Conservation (phyloP, 1,140 invertebrate species). For the Ridgeia piscesae region DNA sequence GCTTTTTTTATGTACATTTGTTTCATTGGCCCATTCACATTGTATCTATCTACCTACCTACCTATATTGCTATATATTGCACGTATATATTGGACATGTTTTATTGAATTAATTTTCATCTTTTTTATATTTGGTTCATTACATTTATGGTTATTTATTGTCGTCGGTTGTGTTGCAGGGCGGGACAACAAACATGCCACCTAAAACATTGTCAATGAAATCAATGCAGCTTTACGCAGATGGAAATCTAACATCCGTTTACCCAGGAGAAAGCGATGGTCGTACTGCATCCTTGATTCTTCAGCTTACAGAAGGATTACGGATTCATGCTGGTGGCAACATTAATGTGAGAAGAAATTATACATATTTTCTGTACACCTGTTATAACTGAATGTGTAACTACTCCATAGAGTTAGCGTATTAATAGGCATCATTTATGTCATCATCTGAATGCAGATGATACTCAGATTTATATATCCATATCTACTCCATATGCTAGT, state of each 20-base stretch:
- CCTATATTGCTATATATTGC: no score
- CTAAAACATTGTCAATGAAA: constrained; percentile 34
- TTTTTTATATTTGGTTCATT: background rate
- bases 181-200: background rate
- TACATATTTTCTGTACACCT: background rate
- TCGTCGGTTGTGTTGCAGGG: background rate
- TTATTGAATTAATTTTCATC: no score
- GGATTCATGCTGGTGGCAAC: constrained; percentile 41
- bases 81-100: no score
- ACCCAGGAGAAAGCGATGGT: constrained; percentile 28
- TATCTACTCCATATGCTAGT: no score
- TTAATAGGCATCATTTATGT: background rate
- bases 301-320: constrained; percentile 31
- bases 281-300: constrained; percentile 34
- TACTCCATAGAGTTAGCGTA: no score
- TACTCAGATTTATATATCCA: no score
- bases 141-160: background rate
- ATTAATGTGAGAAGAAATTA: constrained; percentile 33
- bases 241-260: constrained; percentile 37
- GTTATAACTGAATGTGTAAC: background rate
- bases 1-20: no score
- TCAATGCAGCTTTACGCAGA: constrained; percentile 41
- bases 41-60: no score
- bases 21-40: no score
- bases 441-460: background rate